A percentile compares a stretch with the other conserved stretches of the same genome.
phyloP scores from a whole-genome alignment of 2,113 vertebrate species.

The Heterotis niloticus region DNA sequence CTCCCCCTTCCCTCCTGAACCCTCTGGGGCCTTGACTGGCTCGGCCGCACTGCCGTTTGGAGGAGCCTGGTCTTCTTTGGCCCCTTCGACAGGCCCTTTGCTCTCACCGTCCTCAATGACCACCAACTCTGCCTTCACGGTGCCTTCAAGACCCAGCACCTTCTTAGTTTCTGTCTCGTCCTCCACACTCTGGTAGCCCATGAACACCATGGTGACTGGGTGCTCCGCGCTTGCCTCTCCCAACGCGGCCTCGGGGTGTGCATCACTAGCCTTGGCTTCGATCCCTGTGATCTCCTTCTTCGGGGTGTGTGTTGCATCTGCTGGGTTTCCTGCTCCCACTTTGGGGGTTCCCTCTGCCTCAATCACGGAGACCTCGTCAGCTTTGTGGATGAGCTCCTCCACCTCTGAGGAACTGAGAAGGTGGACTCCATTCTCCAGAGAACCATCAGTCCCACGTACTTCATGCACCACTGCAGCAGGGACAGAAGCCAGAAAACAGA shows the following conservation, averaged over 20 bases:
- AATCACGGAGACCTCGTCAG: slow-evolving; percentile 73
- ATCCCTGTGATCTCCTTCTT: slow-evolving; percentile 72
- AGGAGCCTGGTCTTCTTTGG: slow-evolving; percentile 41
- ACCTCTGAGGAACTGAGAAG: slow-evolving; percentile 83
- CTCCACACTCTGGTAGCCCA: slow-evolving; percentile 94
- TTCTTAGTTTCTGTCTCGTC: slow-evolving; percentile 85
- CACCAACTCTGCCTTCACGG: slow-evolving; percentile 86
- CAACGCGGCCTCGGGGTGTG: slow-evolving; percentile 23
- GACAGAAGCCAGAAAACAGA: slow-evolving; percentile 1
- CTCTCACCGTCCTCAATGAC: slow-evolving; percentile 73
- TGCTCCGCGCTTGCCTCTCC: slow-evolving; percentile 67
- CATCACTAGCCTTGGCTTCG: slow-evolving; percentile 46
- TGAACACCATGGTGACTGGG: slow-evolving; percentile 94
- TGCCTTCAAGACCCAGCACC: slow-evolving; percentile 81
- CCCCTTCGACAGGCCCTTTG: slow-evolving; percentile 40
- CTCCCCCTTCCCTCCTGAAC: slow-evolving; percentile 33
- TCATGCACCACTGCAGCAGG: slow-evolving; percentile 81
- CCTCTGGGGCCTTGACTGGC: slow-evolving; percentile 49
- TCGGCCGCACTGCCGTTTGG: slow-evolving; percentile 66
- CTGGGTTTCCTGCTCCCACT: background rate
- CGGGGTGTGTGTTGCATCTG: slow-evolving; percentile 37
- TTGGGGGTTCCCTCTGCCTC: slow-evolving; percentile 35
- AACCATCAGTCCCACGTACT: slow-evolving; percentile 64
- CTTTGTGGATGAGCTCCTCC: slow-evolving; percentile 88
- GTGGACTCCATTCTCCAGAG: slow-evolving; percentile 71